Base-by-base conservation (phyloP, 2,113 vertebrate species). In the Scophthalmus maximus region DNA sequence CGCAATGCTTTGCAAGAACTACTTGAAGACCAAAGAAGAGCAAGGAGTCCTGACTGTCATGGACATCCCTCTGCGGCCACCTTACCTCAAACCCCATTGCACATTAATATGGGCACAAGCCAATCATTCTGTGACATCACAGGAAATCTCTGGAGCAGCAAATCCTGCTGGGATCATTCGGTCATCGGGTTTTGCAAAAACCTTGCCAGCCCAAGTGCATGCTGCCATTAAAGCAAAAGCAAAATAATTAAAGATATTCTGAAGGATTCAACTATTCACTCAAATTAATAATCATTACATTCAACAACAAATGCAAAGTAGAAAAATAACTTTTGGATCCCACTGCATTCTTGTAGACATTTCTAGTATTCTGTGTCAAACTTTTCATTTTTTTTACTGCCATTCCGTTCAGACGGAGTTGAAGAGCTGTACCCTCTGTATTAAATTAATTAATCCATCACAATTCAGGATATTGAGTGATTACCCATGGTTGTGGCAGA, bases 381-480 rank as follows among this genome's bases (percentile, higher is more conserved):
- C 55, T 49, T 55, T 64, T 83, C 40, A 67, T 87, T 85, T 82
- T 32, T 26, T 69, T 84, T 61, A 82, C 49, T 49, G 57, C 49
- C 46, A 64, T 58, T 68, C 20, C 36, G 32, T 76, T 80, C 72
- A 62, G 72, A 49, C 59, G 34, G 72, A 83, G 58, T 63, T 76
- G 76, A 71, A 64, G 73, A 65, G 74, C 75, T 64, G 57, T 77
- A 70, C 49, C 59, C 18, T 46, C 70, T 78, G 82, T 70, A 83
- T 71, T 73, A 73, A 82, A 83, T 78, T 85, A 89, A 85, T 85
- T 82, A 88, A 88, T 76, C 77, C 79, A 83, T 86, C 81, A 75
- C 63, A 82, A 79, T 81, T 85, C 79, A 68, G 71, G 38, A 71
- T 80, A 78, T 72, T 83, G 71, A 85, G 84, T 75, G 75, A 84